Evolutionary conservation across 2,797 vertebrate species (phyloP).

Genomic region (Anolis apletophallus): DNA sequence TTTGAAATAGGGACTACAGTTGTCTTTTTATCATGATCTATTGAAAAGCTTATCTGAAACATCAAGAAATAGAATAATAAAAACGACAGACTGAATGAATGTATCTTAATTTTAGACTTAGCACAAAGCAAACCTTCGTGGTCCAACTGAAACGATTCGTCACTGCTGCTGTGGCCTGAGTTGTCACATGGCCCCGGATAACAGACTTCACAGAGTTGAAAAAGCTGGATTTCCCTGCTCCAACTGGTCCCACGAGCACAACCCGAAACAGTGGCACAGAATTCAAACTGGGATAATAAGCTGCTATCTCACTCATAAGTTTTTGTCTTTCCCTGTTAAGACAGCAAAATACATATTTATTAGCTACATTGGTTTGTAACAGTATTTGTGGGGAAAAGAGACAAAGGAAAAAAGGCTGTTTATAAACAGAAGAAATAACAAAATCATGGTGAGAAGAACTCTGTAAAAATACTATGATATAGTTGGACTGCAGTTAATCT

Average conservation of each 20-base stretch:
- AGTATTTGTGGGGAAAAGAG: too few species aligned
- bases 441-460: too few species aligned
- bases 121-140: conserved; percentile 61
- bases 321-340: conserved; percentile 62
- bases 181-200: conserved; percentile 50
- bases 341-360: conserved; percentile 39
- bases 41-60: conserved; percentile 37
- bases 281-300: conserved; percentile 58
- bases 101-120: conserved; percentile 65
- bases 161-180: conserved; percentile 46
- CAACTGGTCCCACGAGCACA: conserved; percentile 76
- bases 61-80: conserved; percentile 35
- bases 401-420: too few species aligned
- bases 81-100: conserved; percentile 38
- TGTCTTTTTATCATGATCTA: conserved; percentile 16
- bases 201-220: conserved; percentile 77
- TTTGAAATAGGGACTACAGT: not conserved
- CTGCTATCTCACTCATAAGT: conserved; percentile 56
- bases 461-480: too few species aligned
- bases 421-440: too few species aligned
- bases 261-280: conserved; percentile 60
- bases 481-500: too few species aligned
- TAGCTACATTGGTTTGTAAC: not conserved
- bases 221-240: conserved; percentile 80
- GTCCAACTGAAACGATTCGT: conserved; percentile 64